phyloP scores from a whole-genome alignment of 2,797 vertebrate species.

The Diplodus puntazzo region DNA sequence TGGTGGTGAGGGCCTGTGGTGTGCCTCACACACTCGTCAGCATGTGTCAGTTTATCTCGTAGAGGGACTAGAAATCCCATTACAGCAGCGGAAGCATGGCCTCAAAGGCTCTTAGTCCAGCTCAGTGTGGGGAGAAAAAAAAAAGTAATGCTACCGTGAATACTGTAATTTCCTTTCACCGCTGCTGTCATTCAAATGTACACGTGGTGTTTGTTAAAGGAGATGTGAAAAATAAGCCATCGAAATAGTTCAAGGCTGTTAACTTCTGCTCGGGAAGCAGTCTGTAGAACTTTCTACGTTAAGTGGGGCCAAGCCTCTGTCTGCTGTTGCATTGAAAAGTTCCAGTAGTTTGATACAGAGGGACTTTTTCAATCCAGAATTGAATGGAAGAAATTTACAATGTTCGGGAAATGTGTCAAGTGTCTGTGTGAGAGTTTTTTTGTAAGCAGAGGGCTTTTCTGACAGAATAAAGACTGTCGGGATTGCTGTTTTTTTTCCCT shows the following conservation, averaged over 20 bases:
- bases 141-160: conserved; percentile 5
- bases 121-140: neutral
- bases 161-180: conserved; percentile 21
- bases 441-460: conserved; percentile 32
- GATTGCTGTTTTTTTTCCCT: conserved; percentile 13
- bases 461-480: conserved; percentile 26
- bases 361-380: conserved; percentile 11
- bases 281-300: neutral
- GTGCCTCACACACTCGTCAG: no score
- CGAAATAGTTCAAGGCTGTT: conserved; percentile 2
- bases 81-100: neutral
- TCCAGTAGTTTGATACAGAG: conserved; percentile 17
- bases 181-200: conserved; percentile 29
- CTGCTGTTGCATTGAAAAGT: conserved; percentile 14
- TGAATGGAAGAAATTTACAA: conserved; percentile 32
- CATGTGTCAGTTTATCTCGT: conserved; percentile 30
- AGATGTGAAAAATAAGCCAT: neutral
- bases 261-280: conserved; percentile 3
- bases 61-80: conserved; percentile 24
- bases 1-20: neutral
- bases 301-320: conserved; percentile 20
- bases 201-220: conserved; percentile 7
- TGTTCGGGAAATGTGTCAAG: conserved; percentile 10
- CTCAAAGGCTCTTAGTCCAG: neutral
- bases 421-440: conserved; percentile 26